A percentile compares a stretch with the other conserved stretches of the same genome.
These are phyloP conservation scores for Ciona savignyi DNA, from an alignment of 23 tunicate genomes.

Conservation along the genomic window DNA sequence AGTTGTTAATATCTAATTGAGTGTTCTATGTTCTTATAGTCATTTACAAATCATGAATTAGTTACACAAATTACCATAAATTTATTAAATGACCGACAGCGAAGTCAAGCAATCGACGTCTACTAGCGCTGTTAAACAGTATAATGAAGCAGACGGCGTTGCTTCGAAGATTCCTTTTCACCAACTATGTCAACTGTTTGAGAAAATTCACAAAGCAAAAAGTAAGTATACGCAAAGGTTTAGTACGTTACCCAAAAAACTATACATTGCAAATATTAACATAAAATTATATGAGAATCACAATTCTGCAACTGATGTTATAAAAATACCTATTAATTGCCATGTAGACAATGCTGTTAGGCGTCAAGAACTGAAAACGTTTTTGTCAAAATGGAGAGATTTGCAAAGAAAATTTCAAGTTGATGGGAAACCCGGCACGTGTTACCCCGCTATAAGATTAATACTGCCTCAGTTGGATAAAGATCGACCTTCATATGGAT, in stretches of 20 bases:
- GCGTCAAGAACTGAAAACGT: slow-evolving; percentile 32
- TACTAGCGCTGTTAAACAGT: not conserved
- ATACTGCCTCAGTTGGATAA: slow-evolving; percentile 67
- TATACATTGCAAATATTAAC: no score
- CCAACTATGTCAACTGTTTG: slow-evolving; percentile 72
- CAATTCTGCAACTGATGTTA: no score
- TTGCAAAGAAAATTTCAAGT: slow-evolving; percentile 12
- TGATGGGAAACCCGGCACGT: slow-evolving; percentile 6
- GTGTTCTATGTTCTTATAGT: no score
- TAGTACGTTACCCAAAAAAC: no score
- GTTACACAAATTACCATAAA: no score
- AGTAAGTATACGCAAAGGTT: slow-evolving; percentile 51
- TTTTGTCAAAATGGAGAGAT: slow-evolving; percentile 43
- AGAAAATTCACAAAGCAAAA: slow-evolving; percentile 56
- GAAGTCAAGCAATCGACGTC: not conserved
- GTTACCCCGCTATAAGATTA: slow-evolving; percentile 65
- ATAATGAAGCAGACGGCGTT: slow-evolving; percentile 1
- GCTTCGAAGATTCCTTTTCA: slow-evolving; percentile 55
- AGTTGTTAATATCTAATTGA: no score
- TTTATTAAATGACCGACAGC: no score
- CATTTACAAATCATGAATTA: no score
- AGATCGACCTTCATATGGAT: slow-evolving; percentile 76
- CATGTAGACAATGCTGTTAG: slow-evolving; percentile 28
- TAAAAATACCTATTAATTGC: not conserved
- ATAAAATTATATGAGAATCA: no score